These are phyloP conservation scores for Coturnix japonica DNA, from an alignment of 2,113 vertebrate species.

Conservation along the genomic window DNA sequence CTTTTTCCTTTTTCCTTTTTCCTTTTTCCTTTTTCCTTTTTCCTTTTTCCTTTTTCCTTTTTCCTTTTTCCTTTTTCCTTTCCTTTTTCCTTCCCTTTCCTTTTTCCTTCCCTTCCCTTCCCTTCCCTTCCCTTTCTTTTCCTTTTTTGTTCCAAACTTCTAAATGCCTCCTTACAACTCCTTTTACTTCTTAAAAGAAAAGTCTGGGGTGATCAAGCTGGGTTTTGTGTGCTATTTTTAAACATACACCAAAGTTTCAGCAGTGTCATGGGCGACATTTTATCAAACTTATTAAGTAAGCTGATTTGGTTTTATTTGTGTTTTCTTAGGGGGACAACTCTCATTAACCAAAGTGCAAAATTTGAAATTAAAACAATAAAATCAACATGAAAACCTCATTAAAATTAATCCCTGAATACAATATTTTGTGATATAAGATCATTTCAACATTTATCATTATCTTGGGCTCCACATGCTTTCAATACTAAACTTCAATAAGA, in stretches of 20 bases:
- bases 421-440: not conserved
- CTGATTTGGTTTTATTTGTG: constrained; percentile 14
- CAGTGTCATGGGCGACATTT: not conserved
- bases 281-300: not conserved
- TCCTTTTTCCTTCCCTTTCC: too few relatives aligned
- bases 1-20: too few relatives aligned
- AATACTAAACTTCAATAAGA: not conserved
- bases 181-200: not conserved
- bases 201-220: not conserved
- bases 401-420: constrained; percentile 37
- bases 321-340: constrained; percentile 14
- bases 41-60: too few relatives aligned
- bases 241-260: not conserved
- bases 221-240: not conserved
- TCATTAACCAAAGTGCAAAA: constrained; percentile 39
- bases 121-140: not conserved
- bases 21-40: too few relatives aligned
- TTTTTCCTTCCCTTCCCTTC: not conserved
- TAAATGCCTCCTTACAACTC: not conserved
- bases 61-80: too few relatives aligned
- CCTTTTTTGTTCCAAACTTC: not conserved
- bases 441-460: not conserved
- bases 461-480: not conserved
- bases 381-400: constrained; percentile 31
- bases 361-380: constrained; percentile 55